Evolutionary conservation across 1,140 invertebrate genomes (phyloP).

Genomic region (Heliconius melpomene): DNA sequence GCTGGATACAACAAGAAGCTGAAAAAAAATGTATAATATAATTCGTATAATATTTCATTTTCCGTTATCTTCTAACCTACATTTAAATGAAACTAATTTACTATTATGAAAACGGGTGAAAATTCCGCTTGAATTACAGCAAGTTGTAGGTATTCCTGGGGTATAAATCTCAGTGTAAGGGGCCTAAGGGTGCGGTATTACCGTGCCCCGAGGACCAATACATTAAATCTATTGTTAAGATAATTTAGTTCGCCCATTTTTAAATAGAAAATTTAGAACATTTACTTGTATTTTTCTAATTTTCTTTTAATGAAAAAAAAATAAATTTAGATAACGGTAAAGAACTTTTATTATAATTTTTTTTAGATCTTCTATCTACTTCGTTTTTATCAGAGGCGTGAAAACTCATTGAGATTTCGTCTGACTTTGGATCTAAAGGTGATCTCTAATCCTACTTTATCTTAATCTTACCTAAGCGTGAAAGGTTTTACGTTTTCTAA

Average conservation of each 20-base stretch:
- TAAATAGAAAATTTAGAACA: not conserved
- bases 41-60: not conserved
- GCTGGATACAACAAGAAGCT: too few species aligned
- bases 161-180: conserved; percentile 33
- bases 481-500: not conserved
- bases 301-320: not conserved
- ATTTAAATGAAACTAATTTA: conserved; percentile 24
- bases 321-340: not conserved
- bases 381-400: not conserved
- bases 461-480: conserved; percentile 3
- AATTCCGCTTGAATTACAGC: conserved; percentile 30
- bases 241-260: conserved; percentile 20
- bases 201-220: conserved; percentile 31
- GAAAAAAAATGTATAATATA: too few species aligned
- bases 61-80: not conserved
- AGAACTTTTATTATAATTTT: not conserved
- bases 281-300: not conserved
- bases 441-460: not conserved
- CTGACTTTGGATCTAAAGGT: not conserved
- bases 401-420: not conserved
- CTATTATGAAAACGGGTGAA: conserved; percentile 26
- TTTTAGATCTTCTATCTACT: not conserved
- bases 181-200: conserved; percentile 30
- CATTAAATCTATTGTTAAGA: conserved; percentile 30
- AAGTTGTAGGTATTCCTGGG: conserved; percentile 24